Percentiles rank a stretch among this genome's conserved stretches.
phyloP scores from a whole-genome alignment of 2,888 invertebrate species.

The Cyclophora albipunctata region DNA sequence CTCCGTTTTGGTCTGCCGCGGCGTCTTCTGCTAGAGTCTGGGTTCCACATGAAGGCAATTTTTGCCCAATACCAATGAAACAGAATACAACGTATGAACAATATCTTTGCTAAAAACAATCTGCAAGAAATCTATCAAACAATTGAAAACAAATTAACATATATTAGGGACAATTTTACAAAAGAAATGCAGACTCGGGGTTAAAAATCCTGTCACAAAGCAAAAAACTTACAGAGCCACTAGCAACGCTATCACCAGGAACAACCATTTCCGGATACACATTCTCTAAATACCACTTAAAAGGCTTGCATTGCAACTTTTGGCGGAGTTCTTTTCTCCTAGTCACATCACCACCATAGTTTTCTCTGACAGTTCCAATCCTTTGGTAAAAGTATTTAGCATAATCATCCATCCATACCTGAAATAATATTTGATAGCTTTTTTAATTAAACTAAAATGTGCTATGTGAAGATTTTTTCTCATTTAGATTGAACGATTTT shows the following conservation, averaged over 20 bases:
- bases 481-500: background rate
- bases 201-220: background rate
- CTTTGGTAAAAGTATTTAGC: conserved; percentile 97
- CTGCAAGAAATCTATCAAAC: too few relatives aligned
- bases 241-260: conserved; percentile 93
- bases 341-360: conserved; percentile 82
- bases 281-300: conserved; percentile 97
- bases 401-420: conserved; percentile 96
- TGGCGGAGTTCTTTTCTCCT: conserved; percentile 84
- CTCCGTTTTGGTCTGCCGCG: too few relatives aligned
- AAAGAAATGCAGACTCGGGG: too few relatives aligned
- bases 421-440: conserved; percentile 3
- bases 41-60: background rate
- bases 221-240: conserved; percentile 86
- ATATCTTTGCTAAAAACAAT: background rate
- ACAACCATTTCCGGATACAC: conserved; percentile 97
- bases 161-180: too few relatives aligned
- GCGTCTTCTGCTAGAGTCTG: too few relatives aligned
- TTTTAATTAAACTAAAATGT: background rate
- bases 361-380: conserved; percentile 91
- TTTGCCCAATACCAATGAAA: background rate
- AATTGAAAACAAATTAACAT: too few relatives aligned
- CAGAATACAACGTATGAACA: background rate
- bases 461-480: background rate
- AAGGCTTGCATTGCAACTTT: conserved; percentile 91